These are phyloP conservation scores for Casuarius casuarius DNA, from an alignment of 2,113 vertebrate genomes.

Conservation along the genomic window DNA sequence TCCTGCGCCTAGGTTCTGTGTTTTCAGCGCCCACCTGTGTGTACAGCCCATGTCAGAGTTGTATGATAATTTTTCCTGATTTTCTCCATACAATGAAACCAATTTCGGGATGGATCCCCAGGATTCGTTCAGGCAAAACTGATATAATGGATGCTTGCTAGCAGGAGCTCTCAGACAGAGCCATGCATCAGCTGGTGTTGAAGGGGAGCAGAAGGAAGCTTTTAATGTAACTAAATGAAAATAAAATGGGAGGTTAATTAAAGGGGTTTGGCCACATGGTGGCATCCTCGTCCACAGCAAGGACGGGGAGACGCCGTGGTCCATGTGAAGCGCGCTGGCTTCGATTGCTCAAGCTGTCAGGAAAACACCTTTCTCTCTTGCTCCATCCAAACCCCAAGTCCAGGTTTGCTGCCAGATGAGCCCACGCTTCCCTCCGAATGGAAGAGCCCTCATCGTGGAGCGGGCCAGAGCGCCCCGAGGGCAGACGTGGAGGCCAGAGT, in stretches of 20 bases:
- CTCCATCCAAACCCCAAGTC: fast-evolving
- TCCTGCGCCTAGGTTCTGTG: not conserved
- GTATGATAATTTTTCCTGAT: not conserved
- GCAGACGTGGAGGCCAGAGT: too few species aligned
- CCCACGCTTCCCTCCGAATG: not conserved
- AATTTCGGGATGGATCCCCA: not conserved
- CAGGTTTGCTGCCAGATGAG: not conserved
- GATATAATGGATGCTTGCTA: fast-evolving
- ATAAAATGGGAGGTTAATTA: not conserved
- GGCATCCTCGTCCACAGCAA: conserved; percentile 6
- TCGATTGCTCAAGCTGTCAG: not conserved
- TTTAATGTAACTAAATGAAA: not conserved
- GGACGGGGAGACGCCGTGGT: not conserved
- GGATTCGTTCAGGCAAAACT: not conserved
- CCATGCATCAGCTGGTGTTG: too few species aligned
- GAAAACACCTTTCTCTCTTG: too few species aligned
- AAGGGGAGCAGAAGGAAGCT: not conserved
- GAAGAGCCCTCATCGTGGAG: too few species aligned
- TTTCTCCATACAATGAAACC: not conserved
- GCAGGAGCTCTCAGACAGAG: not conserved
- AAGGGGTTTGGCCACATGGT: conserved; percentile 49
- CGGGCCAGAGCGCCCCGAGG: too few species aligned
- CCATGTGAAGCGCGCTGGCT: fast-evolving
- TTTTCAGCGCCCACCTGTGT: not conserved
- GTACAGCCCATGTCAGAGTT: fast-evolving